These are phyloP conservation scores for Centropus bengalensis DNA, from an alignment of 2,113 vertebrate genomes.

Conservation along the genomic window DNA sequence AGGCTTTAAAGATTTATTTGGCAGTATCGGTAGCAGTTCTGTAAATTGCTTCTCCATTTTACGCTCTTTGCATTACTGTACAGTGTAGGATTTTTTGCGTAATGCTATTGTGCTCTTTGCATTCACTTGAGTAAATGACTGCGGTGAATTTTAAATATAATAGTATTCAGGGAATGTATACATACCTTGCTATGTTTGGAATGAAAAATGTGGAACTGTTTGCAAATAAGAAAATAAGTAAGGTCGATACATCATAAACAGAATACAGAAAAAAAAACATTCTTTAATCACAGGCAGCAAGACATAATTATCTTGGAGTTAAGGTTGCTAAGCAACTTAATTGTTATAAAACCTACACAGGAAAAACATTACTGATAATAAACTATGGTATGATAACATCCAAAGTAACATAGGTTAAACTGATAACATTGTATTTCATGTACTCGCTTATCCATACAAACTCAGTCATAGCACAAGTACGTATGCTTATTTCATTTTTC, in stretches of 20 bases:
- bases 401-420: background rate
- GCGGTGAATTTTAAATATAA: background rate
- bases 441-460: background rate
- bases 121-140: background rate
- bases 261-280: background rate
- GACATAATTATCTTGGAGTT: conserved; percentile 42
- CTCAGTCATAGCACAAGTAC: background rate
- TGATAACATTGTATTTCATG: background rate
- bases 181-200: background rate
- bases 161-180: background rate
- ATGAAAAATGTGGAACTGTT: conserved; percentile 31
- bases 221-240: conserved; percentile 34
- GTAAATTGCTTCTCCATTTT: conserved; percentile 3
- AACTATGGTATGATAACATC: background rate
- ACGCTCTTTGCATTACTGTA: background rate
- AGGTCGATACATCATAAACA: conserved; percentile 8
- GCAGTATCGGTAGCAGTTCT: background rate
- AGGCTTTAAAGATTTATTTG: background rate
- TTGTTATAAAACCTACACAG: conserved; percentile 20
- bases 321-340: conserved; percentile 63
- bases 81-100: background rate
- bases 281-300: conserved; percentile 50
- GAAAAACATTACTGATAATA: conserved; percentile 15
- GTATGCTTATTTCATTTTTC: background rate
- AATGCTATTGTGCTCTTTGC: background rate